Percentiles rank a stretch among this genome's conserved stretches.
Conservation (phyloP, 1,140 invertebrate species). For the Venustaconcha ellipsiformis region DNA sequence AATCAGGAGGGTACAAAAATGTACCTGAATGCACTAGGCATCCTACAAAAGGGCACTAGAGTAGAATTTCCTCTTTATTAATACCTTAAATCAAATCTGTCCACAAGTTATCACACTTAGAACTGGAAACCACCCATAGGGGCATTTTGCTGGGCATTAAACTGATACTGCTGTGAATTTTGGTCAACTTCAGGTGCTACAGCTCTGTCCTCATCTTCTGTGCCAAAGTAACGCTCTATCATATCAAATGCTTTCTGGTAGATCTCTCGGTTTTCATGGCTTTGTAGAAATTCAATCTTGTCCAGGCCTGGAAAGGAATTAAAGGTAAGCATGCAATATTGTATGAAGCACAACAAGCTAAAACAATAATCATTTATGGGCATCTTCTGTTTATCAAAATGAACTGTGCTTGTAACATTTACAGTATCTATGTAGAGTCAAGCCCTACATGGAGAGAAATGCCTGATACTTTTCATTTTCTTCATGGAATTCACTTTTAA, state of each 20-base stretch:
- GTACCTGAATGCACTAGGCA: too few species aligned
- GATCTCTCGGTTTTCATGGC: constrained; percentile 97
- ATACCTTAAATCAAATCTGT: too few species aligned
- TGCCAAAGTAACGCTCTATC: constrained; percentile 97
- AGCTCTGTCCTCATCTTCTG: constrained; percentile 82
- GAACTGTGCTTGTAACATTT: too few species aligned
- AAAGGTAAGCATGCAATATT: constrained; percentile 2
- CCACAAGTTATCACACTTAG: constrained; percentile 31
- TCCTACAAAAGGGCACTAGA: too few species aligned
- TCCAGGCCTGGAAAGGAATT: constrained; percentile 78
- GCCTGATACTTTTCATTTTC: too few species aligned
- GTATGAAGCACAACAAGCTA: background rate
- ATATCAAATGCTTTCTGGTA: constrained; percentile 98
- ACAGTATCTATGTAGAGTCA: too few species aligned
- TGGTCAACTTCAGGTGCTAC: constrained; percentile 84
- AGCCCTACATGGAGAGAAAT: too few species aligned
- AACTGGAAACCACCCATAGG: constrained; percentile 64
- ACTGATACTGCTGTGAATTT: constrained; percentile 78
- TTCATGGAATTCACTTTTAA: too few species aligned
- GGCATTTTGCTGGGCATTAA: constrained; percentile 62
- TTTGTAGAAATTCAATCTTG: constrained; percentile 95
- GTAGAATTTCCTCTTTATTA: too few species aligned
- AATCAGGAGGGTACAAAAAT: too few species aligned
- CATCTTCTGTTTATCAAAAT: too few species aligned
- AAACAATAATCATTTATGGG: background rate